A percentile compares a stretch with the other conserved stretches of the same genome.
Conservation (phyloP, 2,888 invertebrate genomes). For the Synergus japonicus region DNA sequence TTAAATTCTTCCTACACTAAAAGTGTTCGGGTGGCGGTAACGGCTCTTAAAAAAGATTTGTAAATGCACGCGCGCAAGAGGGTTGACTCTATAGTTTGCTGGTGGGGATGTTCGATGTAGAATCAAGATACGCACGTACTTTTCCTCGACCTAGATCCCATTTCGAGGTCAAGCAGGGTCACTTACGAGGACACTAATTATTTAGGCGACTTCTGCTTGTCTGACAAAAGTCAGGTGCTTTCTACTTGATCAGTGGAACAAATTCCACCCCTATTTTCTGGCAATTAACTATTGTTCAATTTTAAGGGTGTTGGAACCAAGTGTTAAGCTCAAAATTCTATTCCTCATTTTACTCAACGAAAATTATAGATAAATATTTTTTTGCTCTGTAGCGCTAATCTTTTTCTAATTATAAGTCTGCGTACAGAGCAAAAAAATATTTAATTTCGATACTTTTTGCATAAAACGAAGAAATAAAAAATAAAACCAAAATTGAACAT, state of each 20-base stretch:
- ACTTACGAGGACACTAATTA: constrained; percentile 42
- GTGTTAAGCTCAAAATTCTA: too few species aligned
- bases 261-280: not conserved
- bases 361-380: too few species aligned
- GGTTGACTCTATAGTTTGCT: constrained; percentile 15
- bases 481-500: too few species aligned
- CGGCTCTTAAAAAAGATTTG: constrained; percentile 7
- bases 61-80: constrained; percentile 12
- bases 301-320: not conserved
- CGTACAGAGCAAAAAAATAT: too few species aligned
- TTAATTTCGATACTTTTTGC: too few species aligned
- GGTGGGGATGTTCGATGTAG: constrained; percentile 50
- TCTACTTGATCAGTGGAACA: constrained; percentile 4
- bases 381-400: too few species aligned
- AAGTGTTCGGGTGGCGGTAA: constrained; percentile 5
- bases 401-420: too few species aligned
- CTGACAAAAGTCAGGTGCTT: constrained; percentile 6
- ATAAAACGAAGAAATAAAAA: too few species aligned
- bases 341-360: too few species aligned
- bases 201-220: constrained; percentile 1
- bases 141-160: constrained; percentile 59
- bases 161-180: constrained; percentile 55
- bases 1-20: not conserved
- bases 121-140: constrained; percentile 58
- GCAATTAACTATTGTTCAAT: not conserved